Evolutionary conservation across 2,113 vertebrate genomes (phyloP).

Genomic region (Elgaria multicarinata): DNA sequence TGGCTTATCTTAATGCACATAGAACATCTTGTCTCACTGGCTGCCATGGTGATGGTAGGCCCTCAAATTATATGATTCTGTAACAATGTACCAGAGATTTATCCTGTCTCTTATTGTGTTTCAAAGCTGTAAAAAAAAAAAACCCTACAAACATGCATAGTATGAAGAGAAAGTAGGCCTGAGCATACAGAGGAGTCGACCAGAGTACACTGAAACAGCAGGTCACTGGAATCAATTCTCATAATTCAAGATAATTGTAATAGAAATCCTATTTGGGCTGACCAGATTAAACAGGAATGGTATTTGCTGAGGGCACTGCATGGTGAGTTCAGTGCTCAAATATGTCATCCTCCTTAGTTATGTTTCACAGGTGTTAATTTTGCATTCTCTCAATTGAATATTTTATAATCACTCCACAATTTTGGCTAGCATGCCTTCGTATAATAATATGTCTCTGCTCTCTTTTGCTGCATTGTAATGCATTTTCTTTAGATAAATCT

Average conservation of each 20-base stretch:
- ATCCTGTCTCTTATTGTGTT: neutral
- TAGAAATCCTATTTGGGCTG: neutral
- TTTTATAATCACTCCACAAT: constrained; percentile 50
- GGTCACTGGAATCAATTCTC: neutral
- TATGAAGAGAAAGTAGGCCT: neutral
- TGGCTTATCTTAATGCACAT: neutral
- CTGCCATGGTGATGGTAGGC: neutral
- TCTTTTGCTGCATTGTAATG: constrained; percentile 40
- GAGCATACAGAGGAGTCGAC: neutral
- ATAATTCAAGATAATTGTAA: neutral
- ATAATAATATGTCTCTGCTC: constrained; percentile 36
- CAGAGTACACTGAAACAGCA: neutral
- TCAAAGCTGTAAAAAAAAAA: neutral
- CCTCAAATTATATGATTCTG: neutral
- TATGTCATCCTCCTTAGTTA: constrained; percentile 41
- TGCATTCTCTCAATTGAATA: constrained; percentile 58
- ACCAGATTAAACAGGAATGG: constrained; percentile 16
- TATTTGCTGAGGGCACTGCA: neutral
- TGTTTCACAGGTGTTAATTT: constrained; percentile 59
- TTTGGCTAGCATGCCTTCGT: constrained; percentile 32
- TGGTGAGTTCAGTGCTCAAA: constrained; percentile 42
- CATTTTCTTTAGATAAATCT: constrained; percentile 60
- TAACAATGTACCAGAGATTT: neutral
- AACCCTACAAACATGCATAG: neutral
- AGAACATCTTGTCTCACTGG: neutral